phyloP scores from a whole-genome alignment of 2,113 vertebrate genomes.

The Colossoma macropomum region DNA sequence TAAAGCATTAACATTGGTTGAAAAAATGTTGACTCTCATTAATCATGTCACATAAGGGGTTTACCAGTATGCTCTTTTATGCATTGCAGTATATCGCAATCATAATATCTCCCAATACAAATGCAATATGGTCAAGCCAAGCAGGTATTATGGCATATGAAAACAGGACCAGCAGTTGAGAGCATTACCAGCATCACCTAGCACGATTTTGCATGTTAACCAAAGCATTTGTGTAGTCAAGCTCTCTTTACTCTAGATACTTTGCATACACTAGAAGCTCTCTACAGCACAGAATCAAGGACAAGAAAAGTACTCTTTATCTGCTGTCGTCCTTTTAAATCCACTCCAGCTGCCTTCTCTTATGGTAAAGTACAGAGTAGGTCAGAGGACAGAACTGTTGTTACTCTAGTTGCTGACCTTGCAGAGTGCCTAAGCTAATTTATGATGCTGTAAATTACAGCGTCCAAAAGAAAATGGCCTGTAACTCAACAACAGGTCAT shows the following conservation, averaged over 20 bases:
- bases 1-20: too few species aligned
- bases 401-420: neutral
- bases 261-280: neutral
- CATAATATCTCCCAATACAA: too few species aligned
- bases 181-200: neutral
- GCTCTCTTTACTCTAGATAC: neutral
- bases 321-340: neutral
- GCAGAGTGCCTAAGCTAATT: neutral
- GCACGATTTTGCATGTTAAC: neutral
- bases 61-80: too few species aligned
- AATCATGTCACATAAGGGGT: too few species aligned
- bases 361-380: neutral
- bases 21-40: too few species aligned
- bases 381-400: neutral
- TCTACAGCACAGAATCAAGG: constrained; percentile 70
- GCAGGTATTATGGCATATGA: too few species aligned
- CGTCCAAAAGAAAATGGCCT: neutral
- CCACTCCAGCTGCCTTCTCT: neutral
- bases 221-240: neutral
- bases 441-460: neutral
- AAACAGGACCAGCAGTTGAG: too few species aligned
- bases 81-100: too few species aligned
- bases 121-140: too few species aligned
- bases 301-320: constrained; percentile 49
- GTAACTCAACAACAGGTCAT: neutral